These are phyloP conservation scores for Atlantisia rogersi DNA, from an alignment of 2,113 vertebrate species.

Conservation along the genomic window DNA sequence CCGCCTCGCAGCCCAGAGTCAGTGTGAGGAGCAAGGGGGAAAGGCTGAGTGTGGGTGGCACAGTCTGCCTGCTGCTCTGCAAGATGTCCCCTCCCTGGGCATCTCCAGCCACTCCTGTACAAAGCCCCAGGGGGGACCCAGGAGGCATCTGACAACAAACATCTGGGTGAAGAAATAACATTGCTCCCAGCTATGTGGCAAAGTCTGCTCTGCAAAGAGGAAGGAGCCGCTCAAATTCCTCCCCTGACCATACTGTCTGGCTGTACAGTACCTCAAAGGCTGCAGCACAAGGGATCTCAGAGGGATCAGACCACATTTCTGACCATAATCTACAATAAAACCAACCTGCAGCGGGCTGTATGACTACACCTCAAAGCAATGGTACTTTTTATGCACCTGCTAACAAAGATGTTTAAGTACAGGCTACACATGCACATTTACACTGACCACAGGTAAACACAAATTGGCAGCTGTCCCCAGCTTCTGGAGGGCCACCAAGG, in stretches of 20 bases:
- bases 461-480: background rate
- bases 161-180: background rate
- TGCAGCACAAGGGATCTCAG: background rate
- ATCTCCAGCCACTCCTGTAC: background rate
- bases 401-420: background rate
- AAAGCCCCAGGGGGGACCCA: background rate
- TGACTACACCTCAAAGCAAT: background rate
- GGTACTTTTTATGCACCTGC: conserved; percentile 4
- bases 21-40: background rate
- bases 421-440: background rate
- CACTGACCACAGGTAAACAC: background rate
- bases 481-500: background rate
- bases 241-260: background rate
- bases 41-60: background rate
- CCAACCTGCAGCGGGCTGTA: background rate
- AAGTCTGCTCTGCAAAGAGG: background rate
- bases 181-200: background rate
- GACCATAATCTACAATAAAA: background rate
- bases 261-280: background rate
- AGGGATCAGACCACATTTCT: background rate
- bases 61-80: background rate
- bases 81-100: background rate
- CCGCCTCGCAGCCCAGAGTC: accelerated
- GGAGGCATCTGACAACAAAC: background rate
- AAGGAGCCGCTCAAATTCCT: background rate